Percentiles rank a stretch among this genome's conserved stretches.
Conservation (phyloP, 2,113 vertebrate species). For the Hyaena hyaena region DNA sequence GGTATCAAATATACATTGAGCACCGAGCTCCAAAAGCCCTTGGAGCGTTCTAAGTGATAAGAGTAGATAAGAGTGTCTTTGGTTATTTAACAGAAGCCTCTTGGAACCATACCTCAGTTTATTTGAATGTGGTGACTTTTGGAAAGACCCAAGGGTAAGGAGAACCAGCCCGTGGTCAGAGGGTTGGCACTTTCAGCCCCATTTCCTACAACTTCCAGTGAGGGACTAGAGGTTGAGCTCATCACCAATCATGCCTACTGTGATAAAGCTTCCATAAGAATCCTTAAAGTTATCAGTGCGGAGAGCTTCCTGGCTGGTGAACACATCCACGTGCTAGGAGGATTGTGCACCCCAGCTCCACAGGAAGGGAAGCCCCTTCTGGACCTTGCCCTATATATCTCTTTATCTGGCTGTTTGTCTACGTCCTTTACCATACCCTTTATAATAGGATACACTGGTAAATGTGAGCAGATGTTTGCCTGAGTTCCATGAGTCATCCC, state of each 20-base stretch:
- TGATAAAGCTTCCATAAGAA: background rate
- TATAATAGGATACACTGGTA: background rate
- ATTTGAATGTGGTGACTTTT: background rate
- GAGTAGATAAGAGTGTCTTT: background rate
- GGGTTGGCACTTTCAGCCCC: background rate
- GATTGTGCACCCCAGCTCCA: background rate
- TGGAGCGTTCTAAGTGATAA: background rate
- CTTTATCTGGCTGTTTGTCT: background rate
- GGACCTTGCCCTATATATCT: background rate
- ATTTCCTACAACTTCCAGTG: background rate
- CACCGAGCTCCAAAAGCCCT: background rate
- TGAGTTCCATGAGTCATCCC: background rate
- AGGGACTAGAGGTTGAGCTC: background rate
- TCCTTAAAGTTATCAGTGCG: background rate
- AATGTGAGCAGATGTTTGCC: background rate
- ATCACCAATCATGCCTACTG: background rate
- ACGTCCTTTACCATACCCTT: background rate
- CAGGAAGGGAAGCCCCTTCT: background rate
- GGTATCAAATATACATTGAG: background rate
- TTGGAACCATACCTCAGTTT: background rate
- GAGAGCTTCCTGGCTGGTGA: background rate
- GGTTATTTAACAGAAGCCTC: constrained; percentile 1
- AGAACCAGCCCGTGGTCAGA: background rate
- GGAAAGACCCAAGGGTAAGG: background rate
- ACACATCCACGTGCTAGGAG: background rate